Percentiles rank a stretch among this genome's conserved stretches.
These are phyloP conservation scores for Myodes glareolus DNA, from an alignment of 2,113 vertebrate genomes.

Conservation along the genomic window DNA sequence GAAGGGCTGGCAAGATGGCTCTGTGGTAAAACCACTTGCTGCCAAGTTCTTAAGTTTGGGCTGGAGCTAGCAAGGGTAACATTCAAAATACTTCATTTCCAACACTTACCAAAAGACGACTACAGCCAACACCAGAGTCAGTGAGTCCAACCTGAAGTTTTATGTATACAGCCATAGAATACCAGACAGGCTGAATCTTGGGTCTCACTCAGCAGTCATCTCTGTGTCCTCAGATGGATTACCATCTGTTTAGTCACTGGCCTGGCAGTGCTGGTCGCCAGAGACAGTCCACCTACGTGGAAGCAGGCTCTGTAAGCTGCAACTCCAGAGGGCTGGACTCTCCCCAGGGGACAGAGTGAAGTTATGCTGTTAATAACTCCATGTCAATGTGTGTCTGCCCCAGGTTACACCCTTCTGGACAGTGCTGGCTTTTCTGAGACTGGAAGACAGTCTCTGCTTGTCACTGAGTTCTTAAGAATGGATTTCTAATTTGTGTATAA, in stretches of 20 bases:
- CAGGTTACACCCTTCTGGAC: background rate
- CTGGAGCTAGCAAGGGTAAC: background rate
- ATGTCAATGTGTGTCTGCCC: background rate
- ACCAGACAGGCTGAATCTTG: background rate
- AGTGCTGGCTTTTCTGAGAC: slow-evolving; percentile 43
- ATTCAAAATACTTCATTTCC: background rate
- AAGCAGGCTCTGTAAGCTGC: background rate
- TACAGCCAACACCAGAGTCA: background rate
- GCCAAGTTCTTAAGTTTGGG: background rate
- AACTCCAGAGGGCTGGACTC: background rate
- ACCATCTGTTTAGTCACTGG: background rate
- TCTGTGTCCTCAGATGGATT: background rate
- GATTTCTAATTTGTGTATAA: slow-evolving; percentile 50
- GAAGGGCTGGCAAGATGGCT: background rate
- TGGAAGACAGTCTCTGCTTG: background rate
- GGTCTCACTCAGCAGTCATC: background rate
- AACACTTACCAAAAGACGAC: slow-evolving; percentile 3
- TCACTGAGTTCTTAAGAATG: background rate
- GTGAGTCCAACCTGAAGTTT: background rate
- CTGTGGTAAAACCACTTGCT: background rate
- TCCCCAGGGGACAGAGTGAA: background rate
- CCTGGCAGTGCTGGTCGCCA: background rate
- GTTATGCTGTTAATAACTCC: background rate
- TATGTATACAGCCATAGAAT: background rate
- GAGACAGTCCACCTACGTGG: background rate